Evolutionary conservation across 2,888 invertebrate genomes (phyloP).

Genomic region (Liopterus haemorrhoidalis): DNA sequence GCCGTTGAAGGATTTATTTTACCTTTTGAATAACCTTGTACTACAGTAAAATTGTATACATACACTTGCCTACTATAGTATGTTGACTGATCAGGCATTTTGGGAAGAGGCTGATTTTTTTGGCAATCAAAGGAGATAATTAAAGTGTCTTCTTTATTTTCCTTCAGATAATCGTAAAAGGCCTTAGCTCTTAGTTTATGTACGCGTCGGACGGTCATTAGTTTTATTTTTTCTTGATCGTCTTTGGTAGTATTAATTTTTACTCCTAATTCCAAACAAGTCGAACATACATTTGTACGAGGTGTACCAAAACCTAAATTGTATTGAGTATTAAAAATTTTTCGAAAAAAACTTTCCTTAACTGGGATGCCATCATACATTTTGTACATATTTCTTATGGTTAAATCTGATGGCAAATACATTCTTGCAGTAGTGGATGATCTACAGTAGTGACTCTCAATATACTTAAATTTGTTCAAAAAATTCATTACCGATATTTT

Average conservation of each 20-base stretch:
- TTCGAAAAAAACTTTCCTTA: too few species aligned
- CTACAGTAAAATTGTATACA: constrained; percentile 34
- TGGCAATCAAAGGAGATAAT: constrained; percentile 37
- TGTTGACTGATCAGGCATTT: constrained; percentile 35
- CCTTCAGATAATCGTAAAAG: constrained; percentile 27
- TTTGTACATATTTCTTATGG: too few species aligned
- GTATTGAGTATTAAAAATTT: too few species aligned
- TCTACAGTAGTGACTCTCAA: too few species aligned
- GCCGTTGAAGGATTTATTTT: constrained; percentile 29
- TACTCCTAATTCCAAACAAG: constrained; percentile 17
- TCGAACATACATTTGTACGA: constrained; percentile 24
- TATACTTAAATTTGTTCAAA: too few species aligned
- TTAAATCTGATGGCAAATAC: too few species aligned
- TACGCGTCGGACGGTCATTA: constrained; percentile 18
- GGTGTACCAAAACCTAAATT: too few species aligned
- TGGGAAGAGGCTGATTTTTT: constrained; percentile 36
- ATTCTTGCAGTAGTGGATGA: too few species aligned
- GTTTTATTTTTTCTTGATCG: constrained; percentile 2
- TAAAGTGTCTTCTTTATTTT: constrained; percentile 18
- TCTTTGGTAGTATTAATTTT: constrained; percentile 15
- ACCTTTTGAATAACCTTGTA: constrained; percentile 28
- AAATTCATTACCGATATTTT: too few species aligned
- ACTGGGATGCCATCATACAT: too few species aligned
- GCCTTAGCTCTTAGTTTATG: constrained; percentile 29
- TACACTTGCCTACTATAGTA: constrained; percentile 36